phyloP scores from a whole-genome alignment of 2,888 invertebrate species.

The Drosophila tanythrix region DNA sequence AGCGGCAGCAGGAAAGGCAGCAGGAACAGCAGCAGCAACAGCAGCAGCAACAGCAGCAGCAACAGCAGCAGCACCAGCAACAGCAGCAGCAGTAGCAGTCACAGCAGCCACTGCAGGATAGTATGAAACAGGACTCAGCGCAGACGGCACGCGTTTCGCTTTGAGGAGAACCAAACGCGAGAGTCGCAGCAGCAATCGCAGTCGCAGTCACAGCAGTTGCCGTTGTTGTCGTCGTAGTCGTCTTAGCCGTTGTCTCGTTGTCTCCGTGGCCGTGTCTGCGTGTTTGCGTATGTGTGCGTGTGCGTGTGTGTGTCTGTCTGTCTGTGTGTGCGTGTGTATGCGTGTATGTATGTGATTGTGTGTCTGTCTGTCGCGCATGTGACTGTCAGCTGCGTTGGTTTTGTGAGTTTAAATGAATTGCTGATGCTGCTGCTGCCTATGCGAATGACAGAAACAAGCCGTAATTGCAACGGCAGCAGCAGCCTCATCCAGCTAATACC shows the following conservation, averaged over 20 bases:
- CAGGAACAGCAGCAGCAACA: slow-evolving; percentile 49
- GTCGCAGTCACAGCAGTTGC: slow-evolving; percentile 28
- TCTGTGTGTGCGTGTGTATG: slow-evolving; percentile 9
- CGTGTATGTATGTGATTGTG: slow-evolving; percentile 22
- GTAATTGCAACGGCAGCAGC: slow-evolving; percentile 21
- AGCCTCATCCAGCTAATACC: slow-evolving; percentile 20
- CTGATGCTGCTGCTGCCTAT: slow-evolving; percentile 19
- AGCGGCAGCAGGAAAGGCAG: slow-evolving; percentile 32
- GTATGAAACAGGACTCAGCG: slow-evolving; percentile 80
- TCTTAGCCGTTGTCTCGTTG: slow-evolving; percentile 41
- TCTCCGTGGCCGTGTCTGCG: slow-evolving; percentile 40
- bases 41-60: slow-evolving; percentile 17
- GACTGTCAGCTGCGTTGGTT: slow-evolving; percentile 65
- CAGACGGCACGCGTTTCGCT: slow-evolving; percentile 80
- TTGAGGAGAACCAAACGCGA: slow-evolving; percentile 63
- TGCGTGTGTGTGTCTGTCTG: slow-evolving; percentile 12
- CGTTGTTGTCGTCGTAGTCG: slow-evolving; percentile 25
- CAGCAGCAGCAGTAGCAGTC: slow-evolving; percentile 29
- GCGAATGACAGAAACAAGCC: slow-evolving; percentile 11
- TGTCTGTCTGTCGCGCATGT: slow-evolving; percentile 61
- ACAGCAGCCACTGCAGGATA: slow-evolving; percentile 55
- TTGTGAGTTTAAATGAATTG: slow-evolving; percentile 46
- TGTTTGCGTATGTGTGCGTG: slow-evolving; percentile 32
- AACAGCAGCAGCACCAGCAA: slow-evolving; percentile 26
- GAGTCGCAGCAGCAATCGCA: slow-evolving; percentile 40